phyloP scores from a whole-genome alignment of 2,888 invertebrate species.

The Dryococelus australis region DNA sequence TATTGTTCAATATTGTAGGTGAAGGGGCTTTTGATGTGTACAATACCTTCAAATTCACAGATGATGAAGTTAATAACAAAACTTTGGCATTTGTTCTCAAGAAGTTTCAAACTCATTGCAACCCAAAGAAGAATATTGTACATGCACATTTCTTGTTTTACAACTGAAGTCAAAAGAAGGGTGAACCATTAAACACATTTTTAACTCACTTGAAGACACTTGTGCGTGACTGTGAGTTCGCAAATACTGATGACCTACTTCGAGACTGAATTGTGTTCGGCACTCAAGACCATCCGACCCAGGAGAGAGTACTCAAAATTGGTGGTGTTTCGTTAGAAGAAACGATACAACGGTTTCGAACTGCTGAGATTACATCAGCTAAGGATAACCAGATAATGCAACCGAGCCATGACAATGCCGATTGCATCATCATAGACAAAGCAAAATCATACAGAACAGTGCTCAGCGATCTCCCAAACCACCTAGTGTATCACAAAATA shows the following conservation, averaged over 20 bases:
- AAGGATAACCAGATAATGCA: neutral
- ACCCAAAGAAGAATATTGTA: too few species aligned
- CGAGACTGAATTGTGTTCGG: neutral
- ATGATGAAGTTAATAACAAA: too few species aligned
- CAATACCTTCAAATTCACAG: too few species aligned
- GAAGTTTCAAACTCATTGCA: too few species aligned
- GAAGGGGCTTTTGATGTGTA: too few species aligned
- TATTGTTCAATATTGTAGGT: too few species aligned
- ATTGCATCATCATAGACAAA: neutral
- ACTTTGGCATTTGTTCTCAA: too few species aligned
- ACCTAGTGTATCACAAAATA: neutral
- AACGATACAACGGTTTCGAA: neutral
- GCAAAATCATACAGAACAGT: neutral
- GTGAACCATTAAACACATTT: neutral
- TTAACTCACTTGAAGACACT: neutral
- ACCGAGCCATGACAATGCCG: neutral
- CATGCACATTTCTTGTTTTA: neutral
- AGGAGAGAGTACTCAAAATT: neutral
- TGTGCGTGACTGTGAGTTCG: neutral
- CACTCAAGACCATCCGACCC: neutral
- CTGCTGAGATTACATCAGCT: neutral
- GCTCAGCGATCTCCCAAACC: neutral
- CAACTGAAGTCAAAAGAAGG: neutral
- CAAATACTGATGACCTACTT: neutral
- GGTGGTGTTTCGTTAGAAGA: neutral